Evolutionary conservation across 2,113 vertebrate genomes (phyloP).

Genomic region (Hystrix cristata): DNA sequence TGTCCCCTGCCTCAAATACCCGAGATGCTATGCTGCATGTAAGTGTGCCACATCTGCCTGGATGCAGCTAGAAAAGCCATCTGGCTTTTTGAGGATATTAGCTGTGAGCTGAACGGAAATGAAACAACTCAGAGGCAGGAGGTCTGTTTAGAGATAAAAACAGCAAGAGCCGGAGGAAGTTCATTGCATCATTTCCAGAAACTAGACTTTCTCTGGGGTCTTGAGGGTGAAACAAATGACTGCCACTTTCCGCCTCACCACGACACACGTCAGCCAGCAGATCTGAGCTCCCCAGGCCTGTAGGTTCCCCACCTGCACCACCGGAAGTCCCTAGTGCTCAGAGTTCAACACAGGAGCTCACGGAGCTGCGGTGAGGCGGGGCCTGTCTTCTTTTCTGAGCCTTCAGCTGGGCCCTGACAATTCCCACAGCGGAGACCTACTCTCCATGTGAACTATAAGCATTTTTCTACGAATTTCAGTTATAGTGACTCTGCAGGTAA

Average conservation of each 20-base stretch:
- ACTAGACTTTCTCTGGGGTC: background rate
- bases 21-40: background rate
- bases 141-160: background rate
- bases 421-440: background rate
- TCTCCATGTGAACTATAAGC: background rate
- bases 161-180: background rate
- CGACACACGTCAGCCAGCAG: accelerated
- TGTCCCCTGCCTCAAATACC: background rate
- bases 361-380: no score
- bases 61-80: background rate
- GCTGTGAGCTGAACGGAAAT: background rate
- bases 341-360: background rate
- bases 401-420: background rate
- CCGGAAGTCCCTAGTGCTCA: background rate
- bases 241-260: accelerated
- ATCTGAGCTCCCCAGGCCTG: accelerated
- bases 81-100: background rate
- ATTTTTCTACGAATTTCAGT: background rate
- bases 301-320: no score
- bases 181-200: background rate
- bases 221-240: background rate
- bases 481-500: background rate
- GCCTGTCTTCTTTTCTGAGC: background rate
- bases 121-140: background rate
- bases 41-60: background rate